Conservation (phyloP, 1,140 invertebrate genomes). For the Zaprionus ornatus region DNA sequence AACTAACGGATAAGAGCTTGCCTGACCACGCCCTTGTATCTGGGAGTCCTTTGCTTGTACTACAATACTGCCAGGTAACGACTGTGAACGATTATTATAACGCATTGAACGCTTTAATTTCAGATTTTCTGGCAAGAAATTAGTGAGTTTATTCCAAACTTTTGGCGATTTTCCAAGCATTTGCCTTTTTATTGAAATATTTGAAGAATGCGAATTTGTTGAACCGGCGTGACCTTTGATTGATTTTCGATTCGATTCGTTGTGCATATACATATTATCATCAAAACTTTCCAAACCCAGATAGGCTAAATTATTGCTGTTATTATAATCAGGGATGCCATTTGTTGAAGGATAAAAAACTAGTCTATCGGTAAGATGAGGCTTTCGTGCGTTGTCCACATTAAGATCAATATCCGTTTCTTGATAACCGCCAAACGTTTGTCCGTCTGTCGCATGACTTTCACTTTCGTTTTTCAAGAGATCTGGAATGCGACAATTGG, state of each 20-base stretch:
- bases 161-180: conserved; percentile 77
- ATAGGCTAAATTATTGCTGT: conserved; percentile 62
- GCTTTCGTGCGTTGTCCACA: conserved; percentile 35
- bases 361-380: conserved; percentile 65
- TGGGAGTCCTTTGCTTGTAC: conserved; percentile 80
- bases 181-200: neutral
- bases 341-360: conserved; percentile 77
- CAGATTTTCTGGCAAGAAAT: conserved; percentile 90
- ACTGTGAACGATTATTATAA: conserved; percentile 91
- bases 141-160: conserved; percentile 80
- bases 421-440: neutral
- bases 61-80: conserved; percentile 89
- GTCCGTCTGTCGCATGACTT: neutral
- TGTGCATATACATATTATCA: neutral
- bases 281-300: conserved; percentile 32
- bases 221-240: neutral
- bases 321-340: conserved; percentile 62
- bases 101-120: conserved; percentile 87
- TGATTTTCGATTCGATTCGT: neutral
- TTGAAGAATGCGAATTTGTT: neutral
- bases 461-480: conserved; percentile 49
- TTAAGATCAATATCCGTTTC: conserved; percentile 33
- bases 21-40: conserved; percentile 61
- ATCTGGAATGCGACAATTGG: conserved; percentile 55
- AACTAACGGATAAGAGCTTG: conserved; percentile 60